phyloP scores from a whole-genome alignment of 2,113 vertebrate species.

The Bagarius yarrelli region DNA sequence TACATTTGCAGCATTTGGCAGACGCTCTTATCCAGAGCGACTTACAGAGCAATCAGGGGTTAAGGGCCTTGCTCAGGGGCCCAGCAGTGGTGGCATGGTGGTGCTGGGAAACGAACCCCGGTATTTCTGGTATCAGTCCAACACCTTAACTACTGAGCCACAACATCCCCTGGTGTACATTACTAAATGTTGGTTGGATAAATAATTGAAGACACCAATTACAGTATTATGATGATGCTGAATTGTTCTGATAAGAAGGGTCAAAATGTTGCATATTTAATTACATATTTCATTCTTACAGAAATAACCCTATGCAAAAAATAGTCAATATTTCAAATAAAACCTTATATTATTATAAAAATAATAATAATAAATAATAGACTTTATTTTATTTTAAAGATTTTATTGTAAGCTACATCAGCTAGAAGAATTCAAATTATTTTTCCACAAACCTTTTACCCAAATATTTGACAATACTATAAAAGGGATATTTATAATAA shows the following conservation, averaged over 20 bases:
- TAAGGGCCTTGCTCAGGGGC: no score
- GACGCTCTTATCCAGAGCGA: no score
- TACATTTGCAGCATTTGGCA: no score
- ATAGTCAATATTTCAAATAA: not conserved
- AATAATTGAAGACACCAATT: not conserved
- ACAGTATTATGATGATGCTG: not conserved
- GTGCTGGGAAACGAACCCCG: no score
- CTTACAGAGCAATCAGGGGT: no score
- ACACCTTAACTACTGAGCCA: no score
- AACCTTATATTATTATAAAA: not conserved
- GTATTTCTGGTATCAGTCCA: no score
- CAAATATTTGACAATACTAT: constrained; percentile 6
- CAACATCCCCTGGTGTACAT: not conserved
- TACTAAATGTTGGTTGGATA: not conserved
- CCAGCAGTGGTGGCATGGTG: no score
- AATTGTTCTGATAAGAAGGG: not conserved
- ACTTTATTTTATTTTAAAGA: no score
- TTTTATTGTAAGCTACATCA: not conserved
- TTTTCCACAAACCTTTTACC: not conserved
- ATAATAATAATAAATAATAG: not conserved
- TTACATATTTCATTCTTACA: not conserved
- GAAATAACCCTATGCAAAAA: not conserved
- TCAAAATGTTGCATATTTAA: not conserved
- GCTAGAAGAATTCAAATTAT: no score
- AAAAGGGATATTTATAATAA: constrained; percentile 1